Evolutionary conservation across 1,140 invertebrate species (phyloP).

Genomic region (Macrosteles quadrilineatus): DNA sequence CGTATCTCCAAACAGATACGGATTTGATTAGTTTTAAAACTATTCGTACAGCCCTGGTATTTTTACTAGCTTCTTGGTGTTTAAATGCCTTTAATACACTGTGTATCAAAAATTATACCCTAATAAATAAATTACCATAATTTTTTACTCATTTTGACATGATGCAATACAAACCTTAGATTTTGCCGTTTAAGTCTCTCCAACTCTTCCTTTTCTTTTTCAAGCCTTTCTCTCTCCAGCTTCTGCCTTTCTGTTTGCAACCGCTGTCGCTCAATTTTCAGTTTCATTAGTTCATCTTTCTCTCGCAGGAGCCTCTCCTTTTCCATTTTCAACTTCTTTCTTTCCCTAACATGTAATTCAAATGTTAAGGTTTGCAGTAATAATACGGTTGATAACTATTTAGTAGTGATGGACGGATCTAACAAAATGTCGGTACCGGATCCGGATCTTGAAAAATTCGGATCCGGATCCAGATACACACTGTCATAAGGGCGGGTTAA

Average conservation of each 20-base stretch:
- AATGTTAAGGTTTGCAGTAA: conserved; percentile 27
- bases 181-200: conserved; percentile 54
- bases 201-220: conserved; percentile 78
- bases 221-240: conserved; percentile 78
- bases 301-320: conserved; percentile 75
- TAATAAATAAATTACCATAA: too few relatives aligned
- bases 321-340: conserved; percentile 74
- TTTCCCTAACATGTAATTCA: conserved; percentile 56
- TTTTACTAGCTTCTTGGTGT: too few relatives aligned
- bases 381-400: neutral
- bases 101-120: too few relatives aligned
- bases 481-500: too few relatives aligned
- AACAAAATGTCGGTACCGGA: too few relatives aligned
- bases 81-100: too few relatives aligned
- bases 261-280: conserved; percentile 77
- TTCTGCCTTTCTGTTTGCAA: conserved; percentile 75
- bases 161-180: neutral
- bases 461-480: too few relatives aligned
- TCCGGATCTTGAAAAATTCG: too few relatives aligned
- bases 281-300: conserved; percentile 73
- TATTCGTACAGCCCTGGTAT: too few relatives aligned
- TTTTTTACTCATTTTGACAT: too few relatives aligned
- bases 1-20: too few relatives aligned
- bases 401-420: neutral
- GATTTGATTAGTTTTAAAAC: too few relatives aligned